Conservation (phyloP, 2,797 vertebrate species). For the Luscinia megarhynchos region DNA sequence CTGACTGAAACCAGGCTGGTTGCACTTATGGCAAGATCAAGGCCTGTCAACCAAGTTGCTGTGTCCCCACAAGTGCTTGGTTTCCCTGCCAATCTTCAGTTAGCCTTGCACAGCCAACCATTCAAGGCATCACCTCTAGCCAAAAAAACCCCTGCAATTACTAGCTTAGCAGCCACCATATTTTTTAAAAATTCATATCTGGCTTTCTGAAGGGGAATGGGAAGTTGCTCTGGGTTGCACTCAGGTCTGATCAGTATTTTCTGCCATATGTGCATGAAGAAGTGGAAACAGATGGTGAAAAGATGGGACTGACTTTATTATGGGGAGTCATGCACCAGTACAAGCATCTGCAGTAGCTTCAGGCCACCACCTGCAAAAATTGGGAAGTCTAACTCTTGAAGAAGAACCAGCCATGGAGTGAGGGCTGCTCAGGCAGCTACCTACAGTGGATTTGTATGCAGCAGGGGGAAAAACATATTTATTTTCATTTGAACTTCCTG, state of each 20-base stretch:
- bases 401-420: neutral
- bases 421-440: neutral
- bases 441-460: neutral
- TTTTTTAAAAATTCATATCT: neutral
- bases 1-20: neutral
- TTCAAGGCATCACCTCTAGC: neutral
- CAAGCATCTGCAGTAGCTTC: neutral
- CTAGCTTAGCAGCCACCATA: neutral
- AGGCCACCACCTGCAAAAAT: neutral
- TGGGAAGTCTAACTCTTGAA: neutral
- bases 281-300: neutral
- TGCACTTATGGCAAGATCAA: neutral
- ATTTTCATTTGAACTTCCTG: neutral
- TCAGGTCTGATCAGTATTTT: neutral
- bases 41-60: neutral
- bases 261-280: neutral
- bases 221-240: neutral
- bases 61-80: neutral
- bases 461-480: neutral
- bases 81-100: neutral
- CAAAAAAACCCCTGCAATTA: neutral
- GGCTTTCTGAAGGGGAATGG: conserved; percentile 1
- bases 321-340: neutral
- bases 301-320: neutral
- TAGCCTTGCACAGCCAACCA: neutral